phyloP scores from a whole-genome alignment of 2,113 vertebrate species.

The Gallinago media region DNA sequence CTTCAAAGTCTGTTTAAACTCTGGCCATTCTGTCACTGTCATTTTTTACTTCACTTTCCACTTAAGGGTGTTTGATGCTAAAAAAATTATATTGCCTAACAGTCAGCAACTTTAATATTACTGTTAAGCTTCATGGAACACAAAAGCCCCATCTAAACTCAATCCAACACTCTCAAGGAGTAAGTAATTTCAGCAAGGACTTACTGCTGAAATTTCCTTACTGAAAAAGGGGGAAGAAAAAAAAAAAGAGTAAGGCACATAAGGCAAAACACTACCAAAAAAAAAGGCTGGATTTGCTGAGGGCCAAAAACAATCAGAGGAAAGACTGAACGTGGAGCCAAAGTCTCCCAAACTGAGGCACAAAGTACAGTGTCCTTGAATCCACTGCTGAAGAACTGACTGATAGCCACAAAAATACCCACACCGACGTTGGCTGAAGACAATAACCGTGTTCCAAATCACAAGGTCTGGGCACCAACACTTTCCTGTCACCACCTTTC shows the following conservation, averaged over 20 bases:
- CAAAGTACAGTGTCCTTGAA: background rate
- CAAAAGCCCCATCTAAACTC: background rate
- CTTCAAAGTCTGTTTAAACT: background rate
- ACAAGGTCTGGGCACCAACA: background rate
- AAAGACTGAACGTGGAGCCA: rapidly evolving
- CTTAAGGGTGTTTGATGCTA: background rate
- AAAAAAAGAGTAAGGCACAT: rapidly evolving
- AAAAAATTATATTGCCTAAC: background rate
- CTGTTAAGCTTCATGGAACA: background rate
- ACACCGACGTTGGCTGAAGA: background rate
- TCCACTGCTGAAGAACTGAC: background rate
- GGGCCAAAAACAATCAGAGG: background rate
- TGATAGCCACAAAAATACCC: background rate
- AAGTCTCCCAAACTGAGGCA: background rate
- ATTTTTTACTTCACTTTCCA: background rate
- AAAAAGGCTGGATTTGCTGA: background rate
- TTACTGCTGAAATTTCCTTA: background rate
- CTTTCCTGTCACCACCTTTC: background rate
- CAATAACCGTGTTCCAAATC: background rate
- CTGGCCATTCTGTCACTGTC: background rate
- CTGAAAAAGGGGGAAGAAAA: background rate
- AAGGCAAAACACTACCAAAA: background rate
- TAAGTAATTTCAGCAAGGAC: background rate
- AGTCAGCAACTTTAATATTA: background rate
- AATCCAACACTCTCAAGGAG: background rate